These are phyloP conservation scores for Episyrphus balteatus DNA, from an alignment of 1,140 invertebrate species.

Conservation along the genomic window DNA sequence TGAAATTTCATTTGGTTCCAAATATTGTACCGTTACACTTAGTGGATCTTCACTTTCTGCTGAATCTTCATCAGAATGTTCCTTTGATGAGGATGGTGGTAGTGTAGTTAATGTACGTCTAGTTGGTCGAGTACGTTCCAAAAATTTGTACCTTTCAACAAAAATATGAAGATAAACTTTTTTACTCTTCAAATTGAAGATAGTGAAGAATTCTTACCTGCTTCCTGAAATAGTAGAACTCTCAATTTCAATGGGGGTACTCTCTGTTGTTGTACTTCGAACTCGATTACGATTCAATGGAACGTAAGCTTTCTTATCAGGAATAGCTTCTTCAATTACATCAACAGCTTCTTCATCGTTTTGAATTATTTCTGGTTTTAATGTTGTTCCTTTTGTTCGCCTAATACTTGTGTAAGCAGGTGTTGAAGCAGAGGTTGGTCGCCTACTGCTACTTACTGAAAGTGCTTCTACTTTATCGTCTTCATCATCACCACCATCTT, in stretches of 20 bases:
- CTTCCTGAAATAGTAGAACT: constrained; percentile 13
- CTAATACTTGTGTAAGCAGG: constrained; percentile 57
- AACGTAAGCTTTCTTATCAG: constrained; percentile 13
- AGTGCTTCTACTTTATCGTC: constrained; percentile 16
- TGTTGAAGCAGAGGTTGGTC: constrained; percentile 18
- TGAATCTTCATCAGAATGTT: constrained; percentile 3
- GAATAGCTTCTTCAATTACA: constrained; percentile 15
- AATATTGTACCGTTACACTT: constrained; percentile 30
- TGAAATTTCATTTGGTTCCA: constrained; percentile 14
- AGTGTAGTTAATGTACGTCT: constrained; percentile 22
- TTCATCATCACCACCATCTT: constrained; percentile 28
- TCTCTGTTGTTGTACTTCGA: constrained; percentile 10
- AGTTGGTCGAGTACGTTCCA: constrained; percentile 23
- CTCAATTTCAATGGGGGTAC: constrained; percentile 3
- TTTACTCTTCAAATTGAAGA: not conserved
- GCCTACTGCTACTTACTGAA: constrained; percentile 11
- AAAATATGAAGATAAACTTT: not conserved
- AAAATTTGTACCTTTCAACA: constrained; percentile 22
- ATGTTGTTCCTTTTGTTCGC: constrained; percentile 44
- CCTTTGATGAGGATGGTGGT: not conserved
- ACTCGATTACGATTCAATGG: constrained; percentile 19
- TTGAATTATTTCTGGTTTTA: constrained; percentile 17
- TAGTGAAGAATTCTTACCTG: not conserved
- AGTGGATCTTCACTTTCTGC: constrained; percentile 16
- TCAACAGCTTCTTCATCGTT: constrained; percentile 23